phyloP scores from a whole-genome alignment of 2,113 vertebrate genomes.

The Malurus melanocephalus region DNA sequence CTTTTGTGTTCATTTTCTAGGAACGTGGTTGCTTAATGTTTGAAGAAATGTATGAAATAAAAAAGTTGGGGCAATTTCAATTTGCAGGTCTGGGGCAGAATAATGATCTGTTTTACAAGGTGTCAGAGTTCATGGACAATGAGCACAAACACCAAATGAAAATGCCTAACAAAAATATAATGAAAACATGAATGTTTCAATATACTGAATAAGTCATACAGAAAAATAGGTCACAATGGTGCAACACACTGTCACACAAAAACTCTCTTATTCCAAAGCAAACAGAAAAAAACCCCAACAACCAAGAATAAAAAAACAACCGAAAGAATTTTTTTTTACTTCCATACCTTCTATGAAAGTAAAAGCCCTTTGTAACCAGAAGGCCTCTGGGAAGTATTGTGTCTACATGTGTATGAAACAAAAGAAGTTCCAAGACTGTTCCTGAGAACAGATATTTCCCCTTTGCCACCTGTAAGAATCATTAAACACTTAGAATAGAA shows the following conservation, averaged over 20 bases:
- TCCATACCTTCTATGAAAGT: background rate
- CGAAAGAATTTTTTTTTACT: background rate
- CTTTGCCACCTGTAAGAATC: background rate
- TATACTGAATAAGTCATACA: background rate
- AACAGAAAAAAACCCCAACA: background rate
- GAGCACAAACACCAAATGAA: slow-evolving; percentile 37
- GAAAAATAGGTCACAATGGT: background rate
- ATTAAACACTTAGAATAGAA: background rate
- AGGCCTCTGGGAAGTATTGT: background rate
- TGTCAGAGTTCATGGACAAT: slow-evolving; percentile 32
- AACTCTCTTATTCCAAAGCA: background rate
- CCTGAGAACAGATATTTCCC: background rate
- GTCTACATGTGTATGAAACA: background rate
- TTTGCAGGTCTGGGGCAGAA: slow-evolving; percentile 14
- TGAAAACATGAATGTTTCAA: background rate
- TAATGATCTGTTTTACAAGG: slow-evolving; percentile 43
- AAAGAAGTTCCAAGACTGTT: background rate
- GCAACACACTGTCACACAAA: background rate
- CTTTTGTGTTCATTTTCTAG: background rate
- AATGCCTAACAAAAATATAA: slow-evolving; percentile 15
- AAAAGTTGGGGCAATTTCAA: slow-evolving; percentile 8
- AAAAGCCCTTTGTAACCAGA: background rate
- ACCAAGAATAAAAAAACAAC: background rate
- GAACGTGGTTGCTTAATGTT: background rate
- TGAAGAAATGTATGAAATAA: slow-evolving; percentile 11